These are phyloP conservation scores for Axea sp. DNA, from an alignment of 2,888 invertebrate genomes.

Conservation along the genomic window DNA sequence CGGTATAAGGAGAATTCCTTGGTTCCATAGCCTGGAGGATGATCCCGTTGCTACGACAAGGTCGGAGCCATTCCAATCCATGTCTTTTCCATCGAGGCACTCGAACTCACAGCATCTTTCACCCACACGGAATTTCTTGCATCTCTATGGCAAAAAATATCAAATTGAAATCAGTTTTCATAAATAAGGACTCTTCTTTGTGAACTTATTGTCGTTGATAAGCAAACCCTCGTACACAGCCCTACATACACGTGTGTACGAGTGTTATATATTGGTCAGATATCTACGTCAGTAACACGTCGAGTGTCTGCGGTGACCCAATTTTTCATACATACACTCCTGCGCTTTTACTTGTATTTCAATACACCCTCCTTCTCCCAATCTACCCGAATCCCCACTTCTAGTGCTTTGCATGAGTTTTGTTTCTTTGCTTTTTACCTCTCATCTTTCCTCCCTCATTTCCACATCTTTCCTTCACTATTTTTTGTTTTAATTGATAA, in stretches of 20 bases:
- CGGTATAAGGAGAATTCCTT: constrained; percentile 57
- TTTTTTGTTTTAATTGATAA: too few relatives aligned
- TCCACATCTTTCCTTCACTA: too few relatives aligned
- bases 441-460: too few relatives aligned
- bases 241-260: background rate
- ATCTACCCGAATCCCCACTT: too few relatives aligned
- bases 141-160: constrained; percentile 83
- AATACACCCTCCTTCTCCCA: too few relatives aligned
- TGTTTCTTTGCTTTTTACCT: too few relatives aligned
- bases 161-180: constrained; percentile 20
- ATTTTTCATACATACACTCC: constrained; percentile 61
- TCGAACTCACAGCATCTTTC: constrained; percentile 94
- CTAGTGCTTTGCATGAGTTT: too few relatives aligned
- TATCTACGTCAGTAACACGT: constrained; percentile 40
- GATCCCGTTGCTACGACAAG: constrained; percentile 71
- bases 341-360: too few relatives aligned
- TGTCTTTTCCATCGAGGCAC: constrained; percentile 84
- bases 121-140: constrained; percentile 90
- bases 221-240: constrained; percentile 1
- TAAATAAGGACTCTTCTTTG: background rate
- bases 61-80: constrained; percentile 72
- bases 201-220: constrained; percentile 1
- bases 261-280: constrained; percentile 17
- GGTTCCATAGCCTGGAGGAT: constrained; percentile 53
- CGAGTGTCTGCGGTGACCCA: constrained; percentile 63